A percentile compares a stretch with the other conserved stretches of the same genome.
Conservation (phyloP, 2,888 invertebrate species). For the Cosmopolites sordidus region DNA sequence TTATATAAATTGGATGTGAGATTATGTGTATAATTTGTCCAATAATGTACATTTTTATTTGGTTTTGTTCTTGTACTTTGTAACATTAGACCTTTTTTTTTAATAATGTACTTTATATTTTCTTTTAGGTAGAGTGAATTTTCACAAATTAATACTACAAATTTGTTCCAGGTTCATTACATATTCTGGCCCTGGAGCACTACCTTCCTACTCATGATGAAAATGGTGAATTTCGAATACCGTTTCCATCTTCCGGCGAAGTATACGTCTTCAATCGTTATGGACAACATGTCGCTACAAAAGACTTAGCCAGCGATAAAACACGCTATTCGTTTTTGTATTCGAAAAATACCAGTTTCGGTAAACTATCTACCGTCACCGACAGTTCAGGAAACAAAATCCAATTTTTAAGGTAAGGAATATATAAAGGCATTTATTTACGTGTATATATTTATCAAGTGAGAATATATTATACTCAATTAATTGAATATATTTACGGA, state of each 20-base stretch:
- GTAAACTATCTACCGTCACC: slow-evolving; percentile 87
- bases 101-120: no score
- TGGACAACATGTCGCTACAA: slow-evolving; percentile 94
- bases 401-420: slow-evolving; percentile 25
- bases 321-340: slow-evolving; percentile 93
- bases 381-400: slow-evolving; percentile 72
- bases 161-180: slow-evolving; percentile 58
- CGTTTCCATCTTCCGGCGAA: slow-evolving; percentile 90
- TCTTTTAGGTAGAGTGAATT: no score
- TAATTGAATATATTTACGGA: no score
- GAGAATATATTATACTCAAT: no score
- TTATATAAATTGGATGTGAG: no score
- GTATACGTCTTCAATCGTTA: slow-evolving; percentile 74
- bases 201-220: slow-evolving; percentile 83
- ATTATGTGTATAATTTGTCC: no score
- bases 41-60: no score
- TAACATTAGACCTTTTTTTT: no score
- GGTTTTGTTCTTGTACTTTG: no score
- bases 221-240: slow-evolving; percentile 88
- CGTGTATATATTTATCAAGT: no score
- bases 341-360: slow-evolving; percentile 94
- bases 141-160: no score
- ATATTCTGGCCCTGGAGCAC: slow-evolving; percentile 80
- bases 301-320: slow-evolving; percentile 91
- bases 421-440: no score